Evolutionary conservation across 2,113 vertebrate species (phyloP), one percentile per base, ranked within the genome.

Genomic region (Cyprinus carpio): DNA sequence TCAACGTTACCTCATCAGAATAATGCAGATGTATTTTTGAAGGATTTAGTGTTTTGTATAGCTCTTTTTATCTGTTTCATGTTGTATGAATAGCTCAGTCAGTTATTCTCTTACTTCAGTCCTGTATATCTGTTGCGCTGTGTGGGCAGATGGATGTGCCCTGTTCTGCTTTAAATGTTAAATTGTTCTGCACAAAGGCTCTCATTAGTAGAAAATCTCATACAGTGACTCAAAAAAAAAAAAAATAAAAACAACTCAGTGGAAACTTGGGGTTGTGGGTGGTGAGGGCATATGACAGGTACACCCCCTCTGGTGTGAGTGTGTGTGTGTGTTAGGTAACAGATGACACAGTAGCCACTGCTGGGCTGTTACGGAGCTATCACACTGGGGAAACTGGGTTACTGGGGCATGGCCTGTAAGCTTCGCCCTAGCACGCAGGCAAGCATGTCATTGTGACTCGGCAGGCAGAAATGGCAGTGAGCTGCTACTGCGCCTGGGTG

Each of bases 351-450:
- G 88, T 90, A 91, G 91, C 92, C 93, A 87, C 87, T 89, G 49
- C 92, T 95, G 94, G 94, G 91, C 88, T 93, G 94, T 97, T 96
- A 95, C 75, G 87, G 91, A 94, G 93, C 92, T 90, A 65, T 69
- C 93, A 89, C 90, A 92, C 89, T 91, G 92, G 89, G 88, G 92
- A 96, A 98, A 96, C 95, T 98, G 96, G 97, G 97, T 97, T 96
- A 98, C 95, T 97, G 94, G 97, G 96, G 94, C 96, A 96, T 94
- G 95, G 96, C 94, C 96, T 96, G 95, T 94, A 94, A 95, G 95
- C 96, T 96, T 95, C 96, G 95, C 95, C 92, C 94, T 94, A 95
- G 94, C 89, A 92, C 94, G 93, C 94, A 95, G 94, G 92, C 94
- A 93, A 93, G 94, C 93, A 87, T 91, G 94, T 93, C 90, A 92